Evolutionary conservation across 2,888 invertebrate genomes (phyloP).

Genomic region (Stictocephala bisonia): DNA sequence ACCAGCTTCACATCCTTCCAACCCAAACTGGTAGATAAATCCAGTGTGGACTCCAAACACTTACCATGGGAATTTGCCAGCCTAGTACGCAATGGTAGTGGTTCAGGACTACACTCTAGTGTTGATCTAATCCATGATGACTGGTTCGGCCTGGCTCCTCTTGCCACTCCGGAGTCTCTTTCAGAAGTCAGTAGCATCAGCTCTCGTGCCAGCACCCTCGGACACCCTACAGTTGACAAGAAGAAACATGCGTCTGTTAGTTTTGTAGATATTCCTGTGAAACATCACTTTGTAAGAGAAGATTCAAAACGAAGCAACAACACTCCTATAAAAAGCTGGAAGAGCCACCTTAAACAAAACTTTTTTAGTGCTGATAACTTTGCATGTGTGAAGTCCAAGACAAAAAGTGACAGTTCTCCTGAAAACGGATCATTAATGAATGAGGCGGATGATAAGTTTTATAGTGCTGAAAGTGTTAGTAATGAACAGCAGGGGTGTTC

Average conservation of each 20-base stretch:
- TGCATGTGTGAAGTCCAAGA: conserved; percentile 29
- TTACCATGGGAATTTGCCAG: conserved; percentile 68
- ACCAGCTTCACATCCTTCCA: conserved; percentile 80
- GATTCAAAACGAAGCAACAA: conserved; percentile 6
- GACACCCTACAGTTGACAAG: conserved; percentile 1
- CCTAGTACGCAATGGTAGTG: conserved; percentile 60
- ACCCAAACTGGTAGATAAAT: conserved; percentile 62
- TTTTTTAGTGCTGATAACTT: conserved; percentile 38
- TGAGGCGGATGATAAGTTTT: conserved; percentile 43
- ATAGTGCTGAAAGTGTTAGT: conserved; percentile 45
- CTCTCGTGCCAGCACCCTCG: conserved; percentile 64
- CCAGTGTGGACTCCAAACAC: conserved; percentile 63
- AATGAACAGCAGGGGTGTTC: conserved; percentile 28
- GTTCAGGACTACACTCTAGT: conserved; percentile 61
- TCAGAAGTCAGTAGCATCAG: conserved; percentile 84
- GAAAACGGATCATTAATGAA: conserved; percentile 35
- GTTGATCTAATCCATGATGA: conserved; percentile 72
- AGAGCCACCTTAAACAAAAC: conserved; percentile 32
- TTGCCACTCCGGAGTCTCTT: conserved; percentile 85
- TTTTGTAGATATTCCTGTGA: conserved; percentile 22
- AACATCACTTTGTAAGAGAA: conserved; percentile 10
- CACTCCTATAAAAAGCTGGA: conserved; percentile 23
- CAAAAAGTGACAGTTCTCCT: conserved; percentile 29
- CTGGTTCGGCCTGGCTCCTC: conserved; percentile 78
- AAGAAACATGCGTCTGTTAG: conserved; percentile 25